Base-by-base conservation (phyloP, 2,888 invertebrate genomes). In the Synergus itoensis region DNA sequence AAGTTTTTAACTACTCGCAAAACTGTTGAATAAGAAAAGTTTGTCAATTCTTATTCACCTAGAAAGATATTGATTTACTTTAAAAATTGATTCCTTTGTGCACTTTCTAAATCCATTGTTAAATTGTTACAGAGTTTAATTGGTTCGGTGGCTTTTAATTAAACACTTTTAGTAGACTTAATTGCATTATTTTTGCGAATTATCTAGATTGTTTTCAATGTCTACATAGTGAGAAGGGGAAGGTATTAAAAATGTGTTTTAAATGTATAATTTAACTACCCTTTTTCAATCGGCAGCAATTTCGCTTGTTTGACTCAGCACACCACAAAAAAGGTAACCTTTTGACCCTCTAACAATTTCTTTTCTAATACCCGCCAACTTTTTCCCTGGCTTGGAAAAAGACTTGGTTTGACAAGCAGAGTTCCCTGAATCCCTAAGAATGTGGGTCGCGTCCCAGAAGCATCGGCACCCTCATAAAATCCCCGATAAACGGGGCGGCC, bases 381-480 rank as follows among this genome's bases (percentile, higher is more conserved):
- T n/a, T 73, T 36, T 73, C 4, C 11, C 53, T 36, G n/a, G 21
- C 9, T 16, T 28, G 4, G 53, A 60, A 78, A 65, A 73, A 64
- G 60, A 77, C 75, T 78, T 78, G 78, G 75, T 79, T 79, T 77
- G 76, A 75, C 60, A 80, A 81, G 79, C 73, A 43, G 78, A 64
- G 77, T 82, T 77, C 81, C 81, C 79, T 79, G 85, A 83, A 83
- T 84, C 84, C 83, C 81, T 83, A 80, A 79, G 83, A 85, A 84
- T 85, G 84, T 85, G 82, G 85, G 85, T 86, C 85, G 85, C 84
- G 84, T 82, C 84, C 86, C 84, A 84, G 85, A 85, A 85, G 84
- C 84, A 83, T 84, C 83, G 82, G 84, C 84, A 84, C 85, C 84
- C 85, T 85, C 86, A 80, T 85, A 84, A 85, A 85, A 85, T 85